A percentile compares a stretch with the other conserved stretches of the same genome.
Evolutionary conservation across 2,888 invertebrate genomes (phyloP).

Genomic region (Lissocephala sabroskyi): DNA sequence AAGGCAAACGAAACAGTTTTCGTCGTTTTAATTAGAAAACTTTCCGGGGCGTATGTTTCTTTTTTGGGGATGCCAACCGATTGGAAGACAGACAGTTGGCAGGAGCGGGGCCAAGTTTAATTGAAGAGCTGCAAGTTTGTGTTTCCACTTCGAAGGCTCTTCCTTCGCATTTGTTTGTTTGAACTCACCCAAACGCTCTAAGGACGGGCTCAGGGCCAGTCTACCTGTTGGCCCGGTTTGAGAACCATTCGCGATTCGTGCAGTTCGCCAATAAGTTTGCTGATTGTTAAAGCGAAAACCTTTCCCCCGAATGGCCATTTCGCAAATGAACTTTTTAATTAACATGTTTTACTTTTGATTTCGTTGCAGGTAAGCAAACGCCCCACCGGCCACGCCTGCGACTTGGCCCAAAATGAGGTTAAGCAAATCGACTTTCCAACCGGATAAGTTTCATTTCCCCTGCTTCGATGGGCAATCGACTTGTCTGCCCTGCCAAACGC

Average conservation of each 20-base stretch:
- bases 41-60: slow-evolving; percentile 18
- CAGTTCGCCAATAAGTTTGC: slow-evolving; percentile 36
- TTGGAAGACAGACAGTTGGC: too few species aligned
- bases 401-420: too few species aligned
- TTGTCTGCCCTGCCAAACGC: too few species aligned
- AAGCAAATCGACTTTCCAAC: too few species aligned
- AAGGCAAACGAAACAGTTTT: slow-evolving; percentile 16
- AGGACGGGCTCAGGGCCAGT: too few species aligned
- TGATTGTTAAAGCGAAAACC: slow-evolving; percentile 33
- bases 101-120: slow-evolving; percentile 21
- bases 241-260: slow-evolving; percentile 27
- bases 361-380: slow-evolving; percentile 42
- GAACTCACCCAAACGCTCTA: background rate
- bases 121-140: slow-evolving; percentile 17
- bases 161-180: background rate
- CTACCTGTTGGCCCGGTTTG: too few species aligned
- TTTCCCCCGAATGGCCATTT: slow-evolving; percentile 9
- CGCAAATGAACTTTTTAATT: slow-evolving; percentile 35
- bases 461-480: too few species aligned
- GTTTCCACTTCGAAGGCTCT: background rate
- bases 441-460: too few species aligned
- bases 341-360: slow-evolving; percentile 41
- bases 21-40: slow-evolving; percentile 54
- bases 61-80: too few species aligned
- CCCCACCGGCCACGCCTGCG: too few species aligned